Conservation (phyloP, 35 echinoderm and acorn worm species). For the Stichopus chloronotus region DNA sequence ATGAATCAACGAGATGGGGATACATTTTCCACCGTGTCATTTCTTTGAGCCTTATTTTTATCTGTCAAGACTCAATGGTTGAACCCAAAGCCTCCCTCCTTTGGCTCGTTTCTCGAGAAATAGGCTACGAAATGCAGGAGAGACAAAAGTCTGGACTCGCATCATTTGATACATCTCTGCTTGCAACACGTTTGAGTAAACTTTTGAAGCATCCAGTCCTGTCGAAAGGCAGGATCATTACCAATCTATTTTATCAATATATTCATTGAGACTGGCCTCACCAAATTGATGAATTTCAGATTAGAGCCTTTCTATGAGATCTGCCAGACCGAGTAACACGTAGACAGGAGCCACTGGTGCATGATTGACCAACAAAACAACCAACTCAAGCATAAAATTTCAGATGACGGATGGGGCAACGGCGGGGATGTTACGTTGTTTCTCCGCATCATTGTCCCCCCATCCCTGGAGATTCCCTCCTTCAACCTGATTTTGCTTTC, state of each 20-base stretch:
- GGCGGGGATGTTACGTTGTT: background rate
- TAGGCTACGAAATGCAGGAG: constrained; percentile 15
- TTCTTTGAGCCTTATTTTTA: background rate
- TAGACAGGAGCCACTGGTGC: constrained; percentile 17
- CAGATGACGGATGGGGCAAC: constrained; percentile 22
- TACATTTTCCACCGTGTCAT: background rate
- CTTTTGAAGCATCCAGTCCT: background rate
- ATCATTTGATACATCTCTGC: constrained; percentile 45
- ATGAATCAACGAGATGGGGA: background rate
- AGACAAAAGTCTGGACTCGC: constrained; percentile 38
- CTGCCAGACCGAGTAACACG: constrained; percentile 25
- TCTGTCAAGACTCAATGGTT: background rate
- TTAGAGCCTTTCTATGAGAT: constrained; percentile 10
- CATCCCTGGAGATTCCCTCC: background rate
- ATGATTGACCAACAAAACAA: constrained; percentile 35
- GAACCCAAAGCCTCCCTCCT: background rate
- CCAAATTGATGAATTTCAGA: constrained; percentile 37
- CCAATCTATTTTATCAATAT: constrained; percentile 33
- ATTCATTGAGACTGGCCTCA: constrained; percentile 28
- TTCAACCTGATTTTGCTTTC: constrained; percentile 1
- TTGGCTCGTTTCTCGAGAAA: background rate
- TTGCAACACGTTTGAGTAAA: background rate
- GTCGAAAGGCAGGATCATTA: constrained; percentile 30
- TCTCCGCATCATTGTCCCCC: background rate
- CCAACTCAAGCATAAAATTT: constrained; percentile 27